A percentile compares a stretch with the other conserved stretches of the same genome.
Conservation (phyloP, 2,888 invertebrate species). For the Pammene aurita region DNA sequence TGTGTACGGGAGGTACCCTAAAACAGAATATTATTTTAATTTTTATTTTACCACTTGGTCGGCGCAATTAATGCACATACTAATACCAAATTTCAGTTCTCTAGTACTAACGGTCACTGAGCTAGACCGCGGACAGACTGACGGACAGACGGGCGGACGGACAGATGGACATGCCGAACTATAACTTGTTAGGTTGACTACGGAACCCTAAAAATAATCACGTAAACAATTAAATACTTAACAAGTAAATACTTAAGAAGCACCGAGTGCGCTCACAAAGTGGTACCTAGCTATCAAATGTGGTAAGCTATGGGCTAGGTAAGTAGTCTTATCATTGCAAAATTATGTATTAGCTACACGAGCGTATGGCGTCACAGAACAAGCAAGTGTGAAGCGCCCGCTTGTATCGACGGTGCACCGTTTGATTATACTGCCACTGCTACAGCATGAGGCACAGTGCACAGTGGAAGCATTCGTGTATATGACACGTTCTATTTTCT, state of each 20-base stretch:
- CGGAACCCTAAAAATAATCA: no score
- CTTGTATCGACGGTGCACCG: conserved; percentile 35
- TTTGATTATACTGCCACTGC: conserved; percentile 46
- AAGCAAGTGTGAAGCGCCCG: conserved; percentile 22
- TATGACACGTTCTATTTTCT: background rate
- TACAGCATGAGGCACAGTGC: background rate
- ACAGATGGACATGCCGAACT: no score
- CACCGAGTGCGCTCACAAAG: background rate
- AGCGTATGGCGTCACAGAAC: background rate
- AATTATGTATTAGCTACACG: conserved; percentile 21
- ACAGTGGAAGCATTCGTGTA: background rate
- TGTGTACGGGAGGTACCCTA: no score
- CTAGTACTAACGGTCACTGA: no score
- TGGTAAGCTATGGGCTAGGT: background rate
- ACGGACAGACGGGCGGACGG: no score
- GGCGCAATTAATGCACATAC: no score
- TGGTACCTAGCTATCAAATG: background rate
- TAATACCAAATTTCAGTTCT: no score
- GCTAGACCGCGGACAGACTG: no score
- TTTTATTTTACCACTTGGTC: no score
- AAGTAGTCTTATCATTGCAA: conserved; percentile 17
- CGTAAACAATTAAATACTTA: no score
- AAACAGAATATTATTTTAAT: no score
- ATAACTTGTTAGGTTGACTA: no score
- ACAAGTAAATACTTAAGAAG: background rate